Conservation (phyloP, 2,888 invertebrate species). For the Metallyticus violacea region DNA sequence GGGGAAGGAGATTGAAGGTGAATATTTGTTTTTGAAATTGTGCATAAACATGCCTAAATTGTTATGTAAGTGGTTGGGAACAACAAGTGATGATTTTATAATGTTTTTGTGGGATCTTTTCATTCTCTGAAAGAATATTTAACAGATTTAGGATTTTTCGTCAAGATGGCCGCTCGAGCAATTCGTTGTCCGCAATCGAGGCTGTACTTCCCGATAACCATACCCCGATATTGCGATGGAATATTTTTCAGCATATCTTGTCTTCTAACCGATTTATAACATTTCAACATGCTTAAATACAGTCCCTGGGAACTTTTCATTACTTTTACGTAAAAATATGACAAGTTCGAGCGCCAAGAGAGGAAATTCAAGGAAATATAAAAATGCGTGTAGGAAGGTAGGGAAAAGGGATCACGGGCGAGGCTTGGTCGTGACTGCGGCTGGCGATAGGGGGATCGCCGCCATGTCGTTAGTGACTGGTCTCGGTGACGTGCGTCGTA, state of each 20-base stretch:
- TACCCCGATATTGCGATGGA: constrained; percentile 12
- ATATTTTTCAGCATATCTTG: not conserved
- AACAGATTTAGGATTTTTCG: not conserved
- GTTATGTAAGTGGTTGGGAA: not conserved
- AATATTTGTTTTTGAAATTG: not conserved
- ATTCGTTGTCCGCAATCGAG: constrained; percentile 27
- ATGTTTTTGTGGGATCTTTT: not conserved
- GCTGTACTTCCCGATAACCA: constrained; percentile 27
- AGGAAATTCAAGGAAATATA: not conserved
- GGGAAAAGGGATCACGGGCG: not conserved
- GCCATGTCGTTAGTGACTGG: constrained; percentile 10
- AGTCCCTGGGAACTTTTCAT: not conserved
- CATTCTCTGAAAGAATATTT: not conserved
- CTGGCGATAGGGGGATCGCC: constrained; percentile 18
- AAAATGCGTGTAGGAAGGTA: not conserved
- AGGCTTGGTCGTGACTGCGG: constrained; percentile 4
- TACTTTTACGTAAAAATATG: not conserved
- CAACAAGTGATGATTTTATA: not conserved
- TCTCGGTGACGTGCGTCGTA: constrained; percentile 1
- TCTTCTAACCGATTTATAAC: not conserved
- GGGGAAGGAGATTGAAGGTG: not conserved
- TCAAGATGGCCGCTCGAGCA: constrained; percentile 31
- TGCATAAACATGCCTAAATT: not conserved
- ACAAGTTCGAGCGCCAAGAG: not conserved
- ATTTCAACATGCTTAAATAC: not conserved